Conservation (phyloP, 2,113 vertebrate species). For the Oceanodroma tethys region DNA sequence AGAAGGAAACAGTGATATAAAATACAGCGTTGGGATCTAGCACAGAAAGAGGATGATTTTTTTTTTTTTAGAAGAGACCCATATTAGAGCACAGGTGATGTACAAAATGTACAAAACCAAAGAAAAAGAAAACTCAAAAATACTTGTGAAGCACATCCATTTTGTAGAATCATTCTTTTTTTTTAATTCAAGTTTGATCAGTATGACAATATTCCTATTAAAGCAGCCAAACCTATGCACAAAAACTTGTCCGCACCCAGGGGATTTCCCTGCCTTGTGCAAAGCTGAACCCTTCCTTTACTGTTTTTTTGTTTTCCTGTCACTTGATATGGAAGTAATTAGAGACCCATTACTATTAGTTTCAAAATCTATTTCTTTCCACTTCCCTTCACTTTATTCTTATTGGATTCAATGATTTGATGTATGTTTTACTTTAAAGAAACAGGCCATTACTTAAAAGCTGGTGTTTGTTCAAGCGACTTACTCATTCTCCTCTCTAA, state of each 20-base stretch:
- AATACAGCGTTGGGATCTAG: background rate
- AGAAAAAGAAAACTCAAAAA: background rate
- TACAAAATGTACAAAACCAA: background rate
- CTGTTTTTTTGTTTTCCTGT: background rate
- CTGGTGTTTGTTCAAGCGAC: background rate
- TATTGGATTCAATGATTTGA: background rate
- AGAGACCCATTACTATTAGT: background rate
- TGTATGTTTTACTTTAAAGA: background rate
- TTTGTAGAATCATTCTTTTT: background rate
- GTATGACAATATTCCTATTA: background rate
- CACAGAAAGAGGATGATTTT: background rate
- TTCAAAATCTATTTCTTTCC: background rate
- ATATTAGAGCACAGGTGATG: background rate
- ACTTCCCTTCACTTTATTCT: background rate
- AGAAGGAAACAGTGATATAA: background rate
- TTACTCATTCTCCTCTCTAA: background rate
- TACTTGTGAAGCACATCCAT: background rate
- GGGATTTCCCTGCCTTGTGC: background rate
- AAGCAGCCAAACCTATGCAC: background rate
- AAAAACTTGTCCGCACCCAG: background rate
- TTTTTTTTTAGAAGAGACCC: background rate
- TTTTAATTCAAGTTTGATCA: background rate
- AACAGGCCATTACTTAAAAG: background rate
- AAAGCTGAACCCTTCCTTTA: background rate
- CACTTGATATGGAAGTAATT: background rate